Conservation (phyloP, 2,888 invertebrate species). For the Acanthosepion pharaonis region DNA sequence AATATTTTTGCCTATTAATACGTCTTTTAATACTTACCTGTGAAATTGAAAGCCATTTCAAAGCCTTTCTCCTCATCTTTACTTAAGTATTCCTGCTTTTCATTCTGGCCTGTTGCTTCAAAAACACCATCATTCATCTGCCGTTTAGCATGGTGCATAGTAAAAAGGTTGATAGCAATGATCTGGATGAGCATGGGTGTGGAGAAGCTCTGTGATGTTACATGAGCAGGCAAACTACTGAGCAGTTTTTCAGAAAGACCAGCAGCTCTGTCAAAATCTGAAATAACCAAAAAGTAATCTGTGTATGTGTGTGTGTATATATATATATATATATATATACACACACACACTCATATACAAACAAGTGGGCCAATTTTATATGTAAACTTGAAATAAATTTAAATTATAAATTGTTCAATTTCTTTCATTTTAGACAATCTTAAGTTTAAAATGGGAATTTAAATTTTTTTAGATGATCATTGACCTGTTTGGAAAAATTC, state of each 20-base stretch:
- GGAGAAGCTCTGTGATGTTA: constrained; percentile 86
- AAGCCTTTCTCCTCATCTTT: constrained; percentile 79
- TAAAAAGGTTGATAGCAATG: constrained; percentile 84
- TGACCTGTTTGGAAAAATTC: too few relatives aligned
- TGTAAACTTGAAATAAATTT: too few relatives aligned
- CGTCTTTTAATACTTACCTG: constrained; percentile 76
- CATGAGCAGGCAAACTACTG: constrained; percentile 83
- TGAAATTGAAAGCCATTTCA: constrained; percentile 79
- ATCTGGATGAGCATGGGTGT: constrained; percentile 86
- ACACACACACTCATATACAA: not conserved
- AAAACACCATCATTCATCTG: constrained; percentile 52
- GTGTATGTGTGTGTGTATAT: too few relatives aligned
- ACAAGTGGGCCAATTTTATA: not conserved
- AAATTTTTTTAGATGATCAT: too few relatives aligned
- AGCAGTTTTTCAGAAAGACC: constrained; percentile 81
- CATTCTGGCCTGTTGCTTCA: constrained; percentile 46
- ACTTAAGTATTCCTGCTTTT: constrained; percentile 73
- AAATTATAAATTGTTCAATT: too few relatives aligned
- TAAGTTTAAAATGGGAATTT: too few relatives aligned
- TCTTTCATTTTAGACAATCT: too few relatives aligned
- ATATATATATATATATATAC: not conserved
- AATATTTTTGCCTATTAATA: not conserved
- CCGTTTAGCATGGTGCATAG: constrained; percentile 75
- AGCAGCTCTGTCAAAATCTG: constrained; percentile 80
- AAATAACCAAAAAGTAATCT: not conserved